These are phyloP conservation scores for Heliconius charithonia DNA, from an alignment of 2,888 invertebrate genomes.

Conservation along the genomic window DNA sequence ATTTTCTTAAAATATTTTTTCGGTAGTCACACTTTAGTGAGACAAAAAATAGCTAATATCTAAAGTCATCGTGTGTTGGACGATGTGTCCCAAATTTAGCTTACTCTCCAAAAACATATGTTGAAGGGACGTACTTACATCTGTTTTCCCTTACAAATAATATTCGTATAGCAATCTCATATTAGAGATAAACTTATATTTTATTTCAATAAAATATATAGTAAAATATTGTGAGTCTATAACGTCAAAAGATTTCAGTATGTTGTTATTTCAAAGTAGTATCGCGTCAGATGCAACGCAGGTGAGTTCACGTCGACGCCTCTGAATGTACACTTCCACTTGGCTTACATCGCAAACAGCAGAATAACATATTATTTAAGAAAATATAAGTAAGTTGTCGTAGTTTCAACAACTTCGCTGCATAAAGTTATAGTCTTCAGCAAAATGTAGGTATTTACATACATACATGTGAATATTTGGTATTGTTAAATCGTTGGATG, in stretches of 20 bases:
- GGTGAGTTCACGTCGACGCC: slow-evolving; percentile 33
- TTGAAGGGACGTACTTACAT: background rate
- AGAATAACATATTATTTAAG: slow-evolving; percentile 33
- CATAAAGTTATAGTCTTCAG: background rate
- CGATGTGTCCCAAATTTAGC: background rate
- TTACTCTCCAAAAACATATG: background rate
- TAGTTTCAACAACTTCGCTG: slow-evolving; percentile 1
- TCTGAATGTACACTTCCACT: slow-evolving; percentile 32
- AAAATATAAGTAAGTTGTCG: slow-evolving; percentile 26
- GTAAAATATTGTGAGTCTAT: background rate
- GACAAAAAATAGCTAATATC: background rate
- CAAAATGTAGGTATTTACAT: background rate
- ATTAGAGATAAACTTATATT: background rate
- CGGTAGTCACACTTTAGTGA: too few species aligned
- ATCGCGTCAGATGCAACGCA: slow-evolving; percentile 29
- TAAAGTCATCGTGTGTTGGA: too few species aligned
- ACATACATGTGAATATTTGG: background rate
- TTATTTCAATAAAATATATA: background rate
- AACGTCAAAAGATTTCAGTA: slow-evolving; percentile 25
- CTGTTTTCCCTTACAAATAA: background rate
- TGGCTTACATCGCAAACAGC: slow-evolving; percentile 32
- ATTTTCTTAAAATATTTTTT: too few species aligned
- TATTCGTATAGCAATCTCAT: background rate
- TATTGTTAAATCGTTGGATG: background rate
- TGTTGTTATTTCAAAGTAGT: slow-evolving; percentile 29